A percentile compares a stretch with the other conserved stretches of the same genome.
phyloP scores from a whole-genome alignment of 2,113 vertebrate species.

The Sarotherodon lohbergeri region DNA sequence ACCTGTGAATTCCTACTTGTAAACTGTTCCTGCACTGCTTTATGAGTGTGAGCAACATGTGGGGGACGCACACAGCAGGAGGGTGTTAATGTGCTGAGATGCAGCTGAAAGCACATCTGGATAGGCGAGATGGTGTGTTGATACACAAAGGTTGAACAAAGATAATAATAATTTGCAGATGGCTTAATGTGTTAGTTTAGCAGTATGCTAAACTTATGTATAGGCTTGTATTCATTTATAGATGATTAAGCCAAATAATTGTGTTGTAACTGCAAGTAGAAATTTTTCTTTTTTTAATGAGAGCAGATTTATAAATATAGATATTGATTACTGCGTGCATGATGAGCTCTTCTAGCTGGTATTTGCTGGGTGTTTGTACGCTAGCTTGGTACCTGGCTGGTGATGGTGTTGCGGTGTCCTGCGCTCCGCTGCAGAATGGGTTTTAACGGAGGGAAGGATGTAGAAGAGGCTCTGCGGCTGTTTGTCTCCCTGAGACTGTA shows the following conservation, averaged over 20 bases:
- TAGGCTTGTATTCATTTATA: background rate
- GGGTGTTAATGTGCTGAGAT: slow-evolving; percentile 22
- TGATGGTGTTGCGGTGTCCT: slow-evolving; percentile 68
- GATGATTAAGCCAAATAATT: background rate
- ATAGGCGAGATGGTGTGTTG: background rate
- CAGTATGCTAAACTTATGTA: background rate
- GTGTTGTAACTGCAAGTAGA: background rate
- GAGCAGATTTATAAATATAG: background rate
- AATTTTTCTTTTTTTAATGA: background rate
- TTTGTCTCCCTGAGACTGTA: slow-evolving; percentile 78
- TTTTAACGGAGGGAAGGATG: slow-evolving; percentile 76
- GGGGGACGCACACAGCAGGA: background rate
- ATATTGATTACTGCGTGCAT: background rate
- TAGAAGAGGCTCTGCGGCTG: slow-evolving; percentile 41
- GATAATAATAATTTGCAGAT: background rate
- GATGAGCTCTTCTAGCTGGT: background rate
- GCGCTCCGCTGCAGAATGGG: slow-evolving; percentile 84
- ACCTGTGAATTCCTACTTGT: slow-evolving; percentile 4
- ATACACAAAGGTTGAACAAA: background rate
- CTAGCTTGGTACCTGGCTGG: slow-evolving; percentile 73
- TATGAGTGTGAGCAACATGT: background rate
- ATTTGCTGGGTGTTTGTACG: background rate
- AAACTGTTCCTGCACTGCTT: background rate
- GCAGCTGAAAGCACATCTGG: slow-evolving; percentile 38
- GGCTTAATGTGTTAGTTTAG: background rate